Evolutionary conservation across 2,113 vertebrate species (phyloP), one percentile per base, ranked within the genome.

Genomic region (Litocranius walleri): DNA sequence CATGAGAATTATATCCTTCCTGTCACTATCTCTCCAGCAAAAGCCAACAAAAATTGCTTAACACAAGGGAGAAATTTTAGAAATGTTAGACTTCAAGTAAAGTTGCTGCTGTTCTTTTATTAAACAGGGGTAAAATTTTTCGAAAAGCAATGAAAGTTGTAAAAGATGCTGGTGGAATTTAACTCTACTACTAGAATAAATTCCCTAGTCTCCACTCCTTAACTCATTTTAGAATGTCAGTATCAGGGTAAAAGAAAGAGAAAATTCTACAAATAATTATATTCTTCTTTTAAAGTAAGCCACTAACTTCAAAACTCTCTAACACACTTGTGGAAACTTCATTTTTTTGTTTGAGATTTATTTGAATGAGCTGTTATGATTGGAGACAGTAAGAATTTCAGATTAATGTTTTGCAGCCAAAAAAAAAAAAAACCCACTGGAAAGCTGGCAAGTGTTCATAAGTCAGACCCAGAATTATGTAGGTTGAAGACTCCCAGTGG

Each of bases 351-450:
- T 90, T 52, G 95, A 98, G 98, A 98, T 98, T 98, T 98, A 98
- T 98, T 98, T 98, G 96, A 96, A 27, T 92, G 64, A 61, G 88
- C 92, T 99, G 98, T 98, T 98, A 92, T 98, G 98, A 96, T 98
- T 98, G 98, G 97, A 98, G 98, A 98, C 98, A 98, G 98, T 98
- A 97, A 98, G 96, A 92, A 97, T 98, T 98, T 98, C 96, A 96
- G 98, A 96, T 95, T 98, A 97, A 98, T 85, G 82, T 61, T 98
- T 96, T 98, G 96, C 97, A 98, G 98, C 98, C 98, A 98, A 93
- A 97, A 97, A 97, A 62, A 61, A 97, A 97, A 95, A 91, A 48
- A 54, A 7, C 25, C 36, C 96, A 96, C 95, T 97, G 98, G 97
- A 98, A 97, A 97, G 91, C 98, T 98, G 99, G 97, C 98, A 97